Evolutionary conservation across 1,140 invertebrate species (phyloP), one percentile per base, ranked within the genome.

Genomic region (Dufourea novaeangliae): DNA sequence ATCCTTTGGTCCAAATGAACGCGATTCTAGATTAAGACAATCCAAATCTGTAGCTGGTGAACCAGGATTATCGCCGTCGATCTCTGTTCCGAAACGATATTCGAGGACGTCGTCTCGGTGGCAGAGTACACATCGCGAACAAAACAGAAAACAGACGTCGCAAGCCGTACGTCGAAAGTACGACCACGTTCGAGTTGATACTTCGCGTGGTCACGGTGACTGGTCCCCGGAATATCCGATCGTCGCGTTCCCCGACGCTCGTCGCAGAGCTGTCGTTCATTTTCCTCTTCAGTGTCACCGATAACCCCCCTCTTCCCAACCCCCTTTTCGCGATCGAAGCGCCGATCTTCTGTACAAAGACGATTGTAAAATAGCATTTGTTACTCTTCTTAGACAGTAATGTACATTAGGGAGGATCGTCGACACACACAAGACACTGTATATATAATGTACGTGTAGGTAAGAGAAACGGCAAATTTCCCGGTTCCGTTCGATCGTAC

Each of bases 321-420:
- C 57, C 68, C 4, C 27, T 11, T 6, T 52, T 74, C 63, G 66
- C 70, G 46, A 70, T 74, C 67, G 52, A 12, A 29, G 14, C 44
- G 29, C 72, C 82, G 67, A 83, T 86, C 61, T 76, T 75, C 66
- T 88, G 86, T 87, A 88, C 78, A 88, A 87, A 87, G 56, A 61
- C 50, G 34, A 81, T 62, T 92, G 91, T 92, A 91, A 92, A 86
- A 92, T 92, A 92, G 87, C 81, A 88, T 91, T 92, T 92, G 90
- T 92, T 92, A 92, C 88, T 91, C 86, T 90, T 83, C 86, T 88
- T 92, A 90, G 86, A 84, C 78, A 59, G 84, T 90, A 90, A 85
- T 92, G 89, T 91, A 92, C 80, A 92, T 90, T 91, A 89, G 86
- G 86, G 22, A 72, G 56, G 64, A 85, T 82, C 52, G 78, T 84